Percentiles rank a stretch among this genome's conserved stretches.
These are phyloP conservation scores for Drosophila equinoxialis DNA, from an alignment of 1,140 invertebrate species.

Conservation along the genomic window DNA sequence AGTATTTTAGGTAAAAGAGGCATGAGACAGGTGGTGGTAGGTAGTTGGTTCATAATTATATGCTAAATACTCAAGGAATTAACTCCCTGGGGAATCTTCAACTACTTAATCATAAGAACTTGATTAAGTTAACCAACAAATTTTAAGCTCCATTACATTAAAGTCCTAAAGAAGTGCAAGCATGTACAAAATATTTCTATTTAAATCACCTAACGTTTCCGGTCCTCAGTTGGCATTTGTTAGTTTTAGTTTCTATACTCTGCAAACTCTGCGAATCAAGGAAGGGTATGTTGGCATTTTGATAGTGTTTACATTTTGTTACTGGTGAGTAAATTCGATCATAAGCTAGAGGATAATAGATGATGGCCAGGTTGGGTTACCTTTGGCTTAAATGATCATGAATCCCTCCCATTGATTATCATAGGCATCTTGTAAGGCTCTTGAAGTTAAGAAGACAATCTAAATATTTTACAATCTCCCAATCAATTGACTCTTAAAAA, in stretches of 20 bases:
- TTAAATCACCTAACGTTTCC: constrained; percentile 10
- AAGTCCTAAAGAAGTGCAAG: constrained; percentile 35
- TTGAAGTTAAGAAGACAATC: too few relatives aligned
- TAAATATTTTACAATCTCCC: too few relatives aligned
- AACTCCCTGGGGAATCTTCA: constrained; percentile 56
- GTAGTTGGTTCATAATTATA: constrained; percentile 70
- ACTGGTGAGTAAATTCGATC: too few relatives aligned
- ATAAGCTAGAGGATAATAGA: too few relatives aligned
- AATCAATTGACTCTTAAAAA: too few relatives aligned
- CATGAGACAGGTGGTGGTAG: constrained; percentile 39
- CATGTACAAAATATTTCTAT: constrained; percentile 57
- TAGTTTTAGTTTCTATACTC: constrained; percentile 7
- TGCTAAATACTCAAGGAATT: constrained; percentile 76
- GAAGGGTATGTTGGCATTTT: neutral
- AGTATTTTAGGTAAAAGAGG: constrained; percentile 24
- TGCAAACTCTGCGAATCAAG: neutral
- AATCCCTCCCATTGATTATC: too few relatives aligned
- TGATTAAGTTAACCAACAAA: constrained; percentile 51
- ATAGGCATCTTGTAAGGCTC: too few relatives aligned
- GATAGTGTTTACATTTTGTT: too few relatives aligned
- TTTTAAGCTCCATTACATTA: constrained; percentile 20
- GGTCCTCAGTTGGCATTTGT: constrained; percentile 8
- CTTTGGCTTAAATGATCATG: too few relatives aligned
- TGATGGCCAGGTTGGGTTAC: too few relatives aligned
- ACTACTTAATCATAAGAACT: constrained; percentile 36